These are phyloP conservation scores for Halcyon malimbica DNA, from an alignment of 2,113 vertebrate genomes.

Conservation along the genomic window DNA sequence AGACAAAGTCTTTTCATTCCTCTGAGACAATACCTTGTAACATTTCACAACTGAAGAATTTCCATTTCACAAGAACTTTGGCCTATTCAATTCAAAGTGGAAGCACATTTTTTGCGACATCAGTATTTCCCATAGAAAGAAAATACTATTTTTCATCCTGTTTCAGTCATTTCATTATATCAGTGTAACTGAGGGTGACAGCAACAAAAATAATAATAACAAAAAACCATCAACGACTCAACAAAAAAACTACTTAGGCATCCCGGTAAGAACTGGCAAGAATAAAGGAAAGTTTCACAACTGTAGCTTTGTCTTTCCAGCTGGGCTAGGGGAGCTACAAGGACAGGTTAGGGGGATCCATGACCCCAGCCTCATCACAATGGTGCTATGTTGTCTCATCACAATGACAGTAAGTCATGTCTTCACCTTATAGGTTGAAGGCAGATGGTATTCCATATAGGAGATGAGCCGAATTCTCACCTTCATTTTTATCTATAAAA, in stretches of 20 bases:
- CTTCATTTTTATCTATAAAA: background rate
- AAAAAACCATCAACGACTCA: background rate
- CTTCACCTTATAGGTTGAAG: background rate
- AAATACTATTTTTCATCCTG: background rate
- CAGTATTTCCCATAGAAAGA: background rate
- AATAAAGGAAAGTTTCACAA: background rate
- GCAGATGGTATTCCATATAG: background rate
- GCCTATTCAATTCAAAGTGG: constrained; percentile 13
- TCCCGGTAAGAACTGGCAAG: background rate
- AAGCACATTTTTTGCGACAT: background rate
- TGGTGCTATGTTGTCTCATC: background rate
- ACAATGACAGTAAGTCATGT: too few species aligned
- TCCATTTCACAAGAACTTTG: constrained; percentile 39
- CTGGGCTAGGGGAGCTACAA: background rate
- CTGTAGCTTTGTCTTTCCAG: background rate
- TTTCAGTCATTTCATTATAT: constrained; percentile 16
- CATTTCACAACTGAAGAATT: constrained; percentile 32
- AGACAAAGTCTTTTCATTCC: constrained; percentile 21
- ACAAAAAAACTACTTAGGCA: background rate
- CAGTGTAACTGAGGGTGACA: constrained; percentile 1
- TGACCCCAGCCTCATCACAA: background rate
- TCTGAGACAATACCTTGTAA: constrained; percentile 2
- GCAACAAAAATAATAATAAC: background rate
- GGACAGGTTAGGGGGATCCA: background rate
- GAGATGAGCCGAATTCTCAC: background rate